These are phyloP conservation scores for Beroe ovata DNA, from an alignment of 37 sponge, comb jelly and placozoan genomes.

Conservation along the genomic window DNA sequence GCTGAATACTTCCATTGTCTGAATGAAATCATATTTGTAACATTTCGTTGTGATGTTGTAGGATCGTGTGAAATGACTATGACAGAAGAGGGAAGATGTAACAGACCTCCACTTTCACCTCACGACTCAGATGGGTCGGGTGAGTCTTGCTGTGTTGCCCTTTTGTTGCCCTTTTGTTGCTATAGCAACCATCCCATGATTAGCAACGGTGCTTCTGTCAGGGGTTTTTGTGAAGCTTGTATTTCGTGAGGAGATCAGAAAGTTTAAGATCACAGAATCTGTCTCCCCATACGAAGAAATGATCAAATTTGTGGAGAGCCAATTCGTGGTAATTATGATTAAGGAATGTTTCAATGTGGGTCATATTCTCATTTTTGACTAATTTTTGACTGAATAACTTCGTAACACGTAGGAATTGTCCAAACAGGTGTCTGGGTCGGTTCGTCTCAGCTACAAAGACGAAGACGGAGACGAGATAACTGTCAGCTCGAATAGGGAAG, in stretches of 20 bases:
- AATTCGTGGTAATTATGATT: constrained; percentile 41
- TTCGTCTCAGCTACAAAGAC: constrained; percentile 50
- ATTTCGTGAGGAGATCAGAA: constrained; percentile 26
- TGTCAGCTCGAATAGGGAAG: constrained; percentile 38
- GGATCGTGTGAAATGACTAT: constrained; percentile 59
- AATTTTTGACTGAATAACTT: too few species aligned
- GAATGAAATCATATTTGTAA: too few species aligned
- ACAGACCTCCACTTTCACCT: constrained; percentile 13
- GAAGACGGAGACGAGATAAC: constrained; percentile 53
- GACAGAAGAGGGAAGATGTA: constrained; percentile 4
- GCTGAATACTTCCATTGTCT: too few species aligned
- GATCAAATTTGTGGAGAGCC: constrained; percentile 26
- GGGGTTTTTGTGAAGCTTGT: constrained; percentile 40
- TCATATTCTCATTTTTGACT: too few species aligned
- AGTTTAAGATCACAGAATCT: constrained; percentile 14
- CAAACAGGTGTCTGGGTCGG: neutral
- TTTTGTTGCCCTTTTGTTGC: neutral
- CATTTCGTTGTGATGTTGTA: too few species aligned
- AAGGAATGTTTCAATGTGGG: too few species aligned
- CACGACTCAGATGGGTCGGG: neutral
- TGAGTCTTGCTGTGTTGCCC: neutral
- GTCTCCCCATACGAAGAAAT: constrained; percentile 21
- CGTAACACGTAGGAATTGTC: too few species aligned
- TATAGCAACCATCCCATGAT: too few species aligned
- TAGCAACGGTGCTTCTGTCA: too few species aligned